Base-by-base conservation (phyloP, 1,140 invertebrate genomes). In the Leptopilina clavipes region DNA sequence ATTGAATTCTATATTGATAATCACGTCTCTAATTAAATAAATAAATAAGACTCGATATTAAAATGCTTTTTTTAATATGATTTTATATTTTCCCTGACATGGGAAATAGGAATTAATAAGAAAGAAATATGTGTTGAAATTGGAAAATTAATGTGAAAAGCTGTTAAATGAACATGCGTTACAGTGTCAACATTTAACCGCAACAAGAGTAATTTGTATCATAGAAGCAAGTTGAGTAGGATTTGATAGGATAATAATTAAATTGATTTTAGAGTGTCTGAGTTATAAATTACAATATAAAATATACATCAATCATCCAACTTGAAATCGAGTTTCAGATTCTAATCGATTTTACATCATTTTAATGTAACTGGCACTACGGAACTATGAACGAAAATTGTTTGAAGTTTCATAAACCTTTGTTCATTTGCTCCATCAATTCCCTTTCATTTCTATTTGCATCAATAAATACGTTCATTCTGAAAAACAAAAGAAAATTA, bases 201-300 rank as follows among this genome's bases (percentile, higher is more conserved):
- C 22, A 25, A 31, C 11, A 3, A 22, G 10, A 22, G 19, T 65
- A 65, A 65, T 65, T 65, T 83, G 77, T 83, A 83, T 80, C 70
- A 59, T 18, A n/a, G 18, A 56, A 59, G 76, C 45, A 44, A 59
- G 70, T 45, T 45, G 45, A 40, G 70, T 80, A 79, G 79, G 75
- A 73, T 81, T 85, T 78, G 83, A 80, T 81, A 70, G 78, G 84
- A 84, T 85, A 80, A 84, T 85, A 85, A 85, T 85, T 83, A 81
- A 76, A 19, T 71, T 59, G 22, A 59, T 59, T 73, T 77, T 75
- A 81, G 56, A 74, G 19, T 48, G 31, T 75, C 73, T 83, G 76
- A 82, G 74, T 83, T 81, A 83, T 79, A 73, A 78, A 43, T 48
- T 9, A 40, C 37, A 45, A 25, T 37, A 78, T 82, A 74, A 82